phyloP scores from a whole-genome alignment of 2,113 vertebrate species.

The Peromyscus californicus region DNA sequence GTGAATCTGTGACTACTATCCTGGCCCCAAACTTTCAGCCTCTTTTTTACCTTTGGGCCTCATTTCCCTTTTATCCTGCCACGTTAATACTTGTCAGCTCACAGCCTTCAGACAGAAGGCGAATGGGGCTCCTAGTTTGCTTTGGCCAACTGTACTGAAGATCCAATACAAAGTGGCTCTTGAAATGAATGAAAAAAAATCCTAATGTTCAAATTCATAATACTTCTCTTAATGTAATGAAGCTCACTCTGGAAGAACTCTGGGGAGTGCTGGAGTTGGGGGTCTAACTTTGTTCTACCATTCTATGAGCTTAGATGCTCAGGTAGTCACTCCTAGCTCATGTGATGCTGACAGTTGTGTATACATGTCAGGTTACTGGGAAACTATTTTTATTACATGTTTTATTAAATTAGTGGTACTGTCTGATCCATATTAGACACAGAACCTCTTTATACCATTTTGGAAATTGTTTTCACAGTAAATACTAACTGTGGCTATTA shows the following conservation, averaged over 20 bases:
- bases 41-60: neutral
- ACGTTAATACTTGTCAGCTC: neutral
- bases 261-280: neutral
- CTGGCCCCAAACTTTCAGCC: rapidly evolving
- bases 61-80: neutral
- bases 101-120: neutral
- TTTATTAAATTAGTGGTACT: conserved; percentile 46
- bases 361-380: conserved; percentile 36
- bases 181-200: neutral
- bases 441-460: conserved; percentile 68
- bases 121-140: neutral
- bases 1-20: neutral
- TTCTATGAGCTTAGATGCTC: neutral
- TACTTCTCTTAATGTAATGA: neutral
- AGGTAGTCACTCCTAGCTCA: neutral
- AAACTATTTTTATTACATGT: conserved; percentile 72
- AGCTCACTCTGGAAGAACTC: neutral
- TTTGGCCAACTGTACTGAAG: neutral
- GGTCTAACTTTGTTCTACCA: neutral
- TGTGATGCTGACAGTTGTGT: neutral
- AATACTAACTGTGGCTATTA: neutral
- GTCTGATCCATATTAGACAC: conserved; percentile 32
- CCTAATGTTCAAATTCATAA: neutral
- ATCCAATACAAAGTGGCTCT: neutral
- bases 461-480: conserved; percentile 61